These are phyloP conservation scores for Anas platyrhynchos DNA, from an alignment of 2,113 vertebrate species.

Conservation along the genomic window DNA sequence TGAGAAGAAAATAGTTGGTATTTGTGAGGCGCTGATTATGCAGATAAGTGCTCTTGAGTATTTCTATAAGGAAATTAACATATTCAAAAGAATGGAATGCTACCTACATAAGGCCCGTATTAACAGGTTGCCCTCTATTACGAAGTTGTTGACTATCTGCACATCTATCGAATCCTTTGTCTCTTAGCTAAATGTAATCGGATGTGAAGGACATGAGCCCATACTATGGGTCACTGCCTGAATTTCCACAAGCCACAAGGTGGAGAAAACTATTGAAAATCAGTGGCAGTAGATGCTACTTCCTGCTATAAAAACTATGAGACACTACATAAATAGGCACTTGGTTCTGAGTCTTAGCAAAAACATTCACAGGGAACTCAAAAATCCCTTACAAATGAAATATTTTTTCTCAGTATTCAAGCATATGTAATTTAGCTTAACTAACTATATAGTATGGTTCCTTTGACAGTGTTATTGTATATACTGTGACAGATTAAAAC, in stretches of 20 bases:
- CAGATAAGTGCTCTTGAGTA: neutral
- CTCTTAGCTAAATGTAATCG: conserved; percentile 25
- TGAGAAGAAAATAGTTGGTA: neutral
- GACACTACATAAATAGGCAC: neutral
- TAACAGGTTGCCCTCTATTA: conserved; percentile 4
- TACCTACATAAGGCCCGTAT: neutral
- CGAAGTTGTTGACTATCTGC: neutral
- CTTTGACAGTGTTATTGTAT: neutral
- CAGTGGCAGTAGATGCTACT: neutral
- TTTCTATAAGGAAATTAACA: neutral
- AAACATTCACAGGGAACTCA: neutral
- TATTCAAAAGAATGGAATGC: neutral
- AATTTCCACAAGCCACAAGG: neutral
- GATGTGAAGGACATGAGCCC: conserved; percentile 16
- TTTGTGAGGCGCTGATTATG: neutral
- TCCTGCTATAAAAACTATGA: neutral
- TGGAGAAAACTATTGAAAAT: neutral
- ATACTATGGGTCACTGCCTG: neutral
- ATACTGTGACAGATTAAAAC: neutral
- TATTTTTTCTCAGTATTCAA: neutral
- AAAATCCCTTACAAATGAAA: neutral
- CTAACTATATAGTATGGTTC: neutral
- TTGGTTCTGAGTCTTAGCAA: neutral
- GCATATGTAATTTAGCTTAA: neutral
- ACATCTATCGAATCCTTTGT: conserved; percentile 14